A percentile compares a stretch with the other conserved stretches of the same genome.
Evolutionary conservation across 2,797 vertebrate species (phyloP).

Genomic region (Alectoris magna): DNA sequence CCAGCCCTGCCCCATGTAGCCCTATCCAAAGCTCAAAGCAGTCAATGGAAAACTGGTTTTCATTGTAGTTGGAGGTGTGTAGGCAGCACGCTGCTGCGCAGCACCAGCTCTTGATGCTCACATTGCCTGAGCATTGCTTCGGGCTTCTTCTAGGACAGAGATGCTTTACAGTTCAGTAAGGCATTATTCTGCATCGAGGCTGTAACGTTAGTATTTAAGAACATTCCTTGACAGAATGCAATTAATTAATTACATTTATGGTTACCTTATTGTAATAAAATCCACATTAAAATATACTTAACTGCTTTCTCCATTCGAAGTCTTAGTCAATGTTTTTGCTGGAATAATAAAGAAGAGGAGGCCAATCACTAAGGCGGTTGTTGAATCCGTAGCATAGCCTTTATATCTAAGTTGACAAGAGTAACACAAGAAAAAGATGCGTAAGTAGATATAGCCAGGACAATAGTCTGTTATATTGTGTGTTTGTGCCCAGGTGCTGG

Average conservation of each 20-base stretch:
- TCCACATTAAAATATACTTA: constrained; percentile 73
- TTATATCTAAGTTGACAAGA: constrained; percentile 76
- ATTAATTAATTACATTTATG: background rate
- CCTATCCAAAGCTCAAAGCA: background rate
- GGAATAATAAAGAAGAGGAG: constrained; percentile 90
- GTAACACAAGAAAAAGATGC: background rate
- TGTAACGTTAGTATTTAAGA: background rate
- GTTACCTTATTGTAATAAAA: background rate
- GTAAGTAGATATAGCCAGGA: background rate
- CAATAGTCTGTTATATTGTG: background rate
- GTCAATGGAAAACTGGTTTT: background rate
- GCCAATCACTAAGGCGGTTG: constrained; percentile 88
- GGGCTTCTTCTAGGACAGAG: background rate
- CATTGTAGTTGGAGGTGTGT: background rate
- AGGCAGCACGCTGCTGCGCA: background rate
- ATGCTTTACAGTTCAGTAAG: background rate
- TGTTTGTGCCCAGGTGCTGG: background rate
- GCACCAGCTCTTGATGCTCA: background rate
- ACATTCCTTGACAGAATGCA: background rate
- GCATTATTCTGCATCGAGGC: background rate
- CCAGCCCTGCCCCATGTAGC: background rate
- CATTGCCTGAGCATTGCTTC: background rate
- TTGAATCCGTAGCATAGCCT: constrained; percentile 88
- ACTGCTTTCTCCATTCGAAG: constrained; percentile 81
- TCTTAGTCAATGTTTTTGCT: constrained; percentile 78